Percentiles rank a stretch among this genome's conserved stretches.
These are phyloP conservation scores for Hylaeus anthracinus DNA, from an alignment of 1,140 invertebrate species.

Conservation along the genomic window DNA sequence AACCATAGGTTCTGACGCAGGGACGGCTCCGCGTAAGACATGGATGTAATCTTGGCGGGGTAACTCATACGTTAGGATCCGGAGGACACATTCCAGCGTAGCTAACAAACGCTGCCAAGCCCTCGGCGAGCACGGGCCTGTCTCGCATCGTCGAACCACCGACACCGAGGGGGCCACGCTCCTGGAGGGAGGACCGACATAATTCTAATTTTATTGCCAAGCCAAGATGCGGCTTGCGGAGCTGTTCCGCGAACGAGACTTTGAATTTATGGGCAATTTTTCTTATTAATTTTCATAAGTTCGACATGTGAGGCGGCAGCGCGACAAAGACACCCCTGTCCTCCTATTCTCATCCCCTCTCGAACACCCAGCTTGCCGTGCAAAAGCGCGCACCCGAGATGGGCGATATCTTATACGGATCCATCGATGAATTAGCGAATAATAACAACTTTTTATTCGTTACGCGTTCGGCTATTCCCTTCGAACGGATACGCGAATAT, in stretches of 20 bases:
- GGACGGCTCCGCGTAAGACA: slow-evolving; percentile 67
- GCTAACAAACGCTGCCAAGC: slow-evolving; percentile 75
- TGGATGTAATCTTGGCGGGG: slow-evolving; percentile 78
- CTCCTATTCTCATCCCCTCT: background rate
- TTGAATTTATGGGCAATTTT: slow-evolving; percentile 80
- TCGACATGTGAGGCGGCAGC: slow-evolving; percentile 75
- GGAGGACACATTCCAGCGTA: slow-evolving; percentile 75
- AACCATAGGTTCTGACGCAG: slow-evolving; percentile 69
- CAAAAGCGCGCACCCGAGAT: background rate
- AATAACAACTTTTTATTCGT: too few species aligned
- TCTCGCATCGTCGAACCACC: slow-evolving; percentile 24
- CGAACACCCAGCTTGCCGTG: background rate
- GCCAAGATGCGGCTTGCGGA: slow-evolving; percentile 57
- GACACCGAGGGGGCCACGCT: background rate
- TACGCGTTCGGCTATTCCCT: too few species aligned
- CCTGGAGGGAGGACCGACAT: slow-evolving; percentile 61
- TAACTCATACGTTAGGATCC: slow-evolving; percentile 78
- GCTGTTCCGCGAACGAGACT: slow-evolving; percentile 50
- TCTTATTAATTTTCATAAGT: slow-evolving; percentile 82
- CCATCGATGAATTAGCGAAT: too few species aligned
- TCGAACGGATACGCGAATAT: too few species aligned
- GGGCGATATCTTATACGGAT: too few species aligned
- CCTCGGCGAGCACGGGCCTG: slow-evolving; percentile 29
- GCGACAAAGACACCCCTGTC: slow-evolving; percentile 66
- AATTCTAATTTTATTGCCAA: slow-evolving; percentile 81